These are phyloP conservation scores for Scortum barcoo DNA, from an alignment of 2,113 vertebrate species.

Conservation along the genomic window DNA sequence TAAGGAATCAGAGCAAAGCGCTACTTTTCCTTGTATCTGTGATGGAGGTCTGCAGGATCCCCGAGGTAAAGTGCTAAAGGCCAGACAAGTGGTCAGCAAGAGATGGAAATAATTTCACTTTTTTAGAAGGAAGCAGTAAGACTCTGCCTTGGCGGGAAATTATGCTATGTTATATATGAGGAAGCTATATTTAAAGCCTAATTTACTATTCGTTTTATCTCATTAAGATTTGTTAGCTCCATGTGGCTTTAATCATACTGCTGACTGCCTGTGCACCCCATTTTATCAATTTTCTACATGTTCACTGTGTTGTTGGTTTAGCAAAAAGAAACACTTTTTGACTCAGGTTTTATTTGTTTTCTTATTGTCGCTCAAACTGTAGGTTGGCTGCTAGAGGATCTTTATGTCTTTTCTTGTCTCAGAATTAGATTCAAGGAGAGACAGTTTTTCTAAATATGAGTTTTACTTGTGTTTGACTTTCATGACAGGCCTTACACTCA, in stretches of 20 bases:
- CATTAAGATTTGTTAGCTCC: background rate
- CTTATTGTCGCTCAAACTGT: background rate
- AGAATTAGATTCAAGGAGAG: background rate
- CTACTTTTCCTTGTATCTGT: background rate
- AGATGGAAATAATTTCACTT: background rate
- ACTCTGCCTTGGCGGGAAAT: background rate
- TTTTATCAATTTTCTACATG: no score
- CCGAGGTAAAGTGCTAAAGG: background rate
- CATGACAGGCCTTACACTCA: background rate
- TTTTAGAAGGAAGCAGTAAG: background rate
- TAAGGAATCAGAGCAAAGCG: background rate
- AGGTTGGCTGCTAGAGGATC: background rate
- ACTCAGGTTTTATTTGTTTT: background rate
- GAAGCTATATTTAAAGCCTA: constrained; percentile 1
- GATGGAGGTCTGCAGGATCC: background rate
- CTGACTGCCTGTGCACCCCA: background rate
- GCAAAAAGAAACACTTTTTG: background rate
- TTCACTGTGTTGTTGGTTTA: background rate
- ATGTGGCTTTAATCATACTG: background rate
- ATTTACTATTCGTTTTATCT: background rate
- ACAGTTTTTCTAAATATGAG: background rate
- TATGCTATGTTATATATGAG: background rate
- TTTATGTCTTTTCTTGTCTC: background rate
- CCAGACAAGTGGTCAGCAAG: background rate
- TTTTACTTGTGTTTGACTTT: background rate